phyloP scores from a whole-genome alignment of 2,113 vertebrate species.

The Poeciliopsis turrubarensis region DNA sequence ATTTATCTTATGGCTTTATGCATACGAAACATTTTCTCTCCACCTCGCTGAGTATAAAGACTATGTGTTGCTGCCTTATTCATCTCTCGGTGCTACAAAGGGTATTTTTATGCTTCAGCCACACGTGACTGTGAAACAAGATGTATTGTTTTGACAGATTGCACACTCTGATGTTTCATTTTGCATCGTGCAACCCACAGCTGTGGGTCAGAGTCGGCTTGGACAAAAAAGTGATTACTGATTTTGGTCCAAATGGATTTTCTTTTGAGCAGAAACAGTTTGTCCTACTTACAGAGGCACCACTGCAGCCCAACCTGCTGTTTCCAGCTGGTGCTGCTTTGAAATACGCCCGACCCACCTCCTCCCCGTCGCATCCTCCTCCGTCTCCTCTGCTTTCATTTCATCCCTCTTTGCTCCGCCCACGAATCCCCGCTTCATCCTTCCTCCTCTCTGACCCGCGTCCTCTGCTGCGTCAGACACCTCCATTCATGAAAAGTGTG shows the following conservation, averaged over 20 bases:
- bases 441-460: slow-evolving; percentile 50
- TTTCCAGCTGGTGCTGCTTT: slow-evolving; percentile 68
- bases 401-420: slow-evolving; percentile 43
- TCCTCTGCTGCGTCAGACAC: slow-evolving; percentile 77
- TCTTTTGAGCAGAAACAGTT: slow-evolving; percentile 53
- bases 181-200: neutral
- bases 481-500: slow-evolving; percentile 85
- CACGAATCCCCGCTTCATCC: neutral
- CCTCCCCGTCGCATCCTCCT: slow-evolving; percentile 3
- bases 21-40: neutral
- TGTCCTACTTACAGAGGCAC: slow-evolving; percentile 73
- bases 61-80: neutral
- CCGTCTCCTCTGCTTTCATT: slow-evolving; percentile 22
- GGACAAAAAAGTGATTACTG: slow-evolving; percentile 43
- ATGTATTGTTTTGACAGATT: neutral
- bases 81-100: neutral
- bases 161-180: neutral
- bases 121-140: neutral
- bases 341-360: slow-evolving; percentile 35
- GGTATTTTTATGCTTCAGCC: neutral
- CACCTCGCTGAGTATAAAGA: neutral
- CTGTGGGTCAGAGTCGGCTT: slow-evolving; percentile 17
- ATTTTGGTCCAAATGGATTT: slow-evolving; percentile 65
- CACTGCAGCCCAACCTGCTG: slow-evolving; percentile 70
- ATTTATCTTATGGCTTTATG: neutral